These are phyloP conservation scores for Drosophila barbarae DNA, from an alignment of 2,888 invertebrate genomes.

Conservation along the genomic window DNA sequence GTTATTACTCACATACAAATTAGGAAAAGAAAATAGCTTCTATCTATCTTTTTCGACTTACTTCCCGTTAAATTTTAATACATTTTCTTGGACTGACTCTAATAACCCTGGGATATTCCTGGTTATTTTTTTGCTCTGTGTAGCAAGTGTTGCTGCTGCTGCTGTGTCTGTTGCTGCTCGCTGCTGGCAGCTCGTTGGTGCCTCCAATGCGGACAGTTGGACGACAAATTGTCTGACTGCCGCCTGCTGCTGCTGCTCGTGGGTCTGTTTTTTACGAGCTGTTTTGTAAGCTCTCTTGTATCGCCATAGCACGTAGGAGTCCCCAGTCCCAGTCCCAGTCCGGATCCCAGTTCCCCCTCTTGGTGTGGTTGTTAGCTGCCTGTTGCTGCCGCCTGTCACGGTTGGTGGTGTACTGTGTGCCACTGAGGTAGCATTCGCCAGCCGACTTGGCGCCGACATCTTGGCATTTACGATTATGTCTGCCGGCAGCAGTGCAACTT, in stretches of 20 bases:
- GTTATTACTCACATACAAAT: background rate
- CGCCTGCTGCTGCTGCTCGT: constrained; percentile 38
- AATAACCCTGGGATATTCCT: background rate
- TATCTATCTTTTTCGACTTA: no score
- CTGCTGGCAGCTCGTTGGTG: constrained; percentile 48
- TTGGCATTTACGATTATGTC: constrained; percentile 48
- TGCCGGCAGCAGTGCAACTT: constrained; percentile 18
- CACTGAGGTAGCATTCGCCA: constrained; percentile 55
- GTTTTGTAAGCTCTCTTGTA: constrained; percentile 66
- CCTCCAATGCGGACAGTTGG: constrained; percentile 58
- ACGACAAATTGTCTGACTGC: constrained; percentile 62
- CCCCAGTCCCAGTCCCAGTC: constrained; percentile 7
- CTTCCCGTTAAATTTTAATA: background rate
- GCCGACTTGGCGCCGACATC: constrained; percentile 62
- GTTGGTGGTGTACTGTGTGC: constrained; percentile 64
- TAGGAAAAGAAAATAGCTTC: background rate
- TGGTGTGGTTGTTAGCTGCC: constrained; percentile 25
- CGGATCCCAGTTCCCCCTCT: constrained; percentile 2
- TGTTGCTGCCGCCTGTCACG: constrained; percentile 59
- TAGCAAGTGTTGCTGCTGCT: constrained; percentile 30
- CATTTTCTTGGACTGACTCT: background rate
- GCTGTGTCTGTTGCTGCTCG: constrained; percentile 35
- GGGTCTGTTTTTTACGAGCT: constrained; percentile 69
- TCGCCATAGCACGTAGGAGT: constrained; percentile 71
- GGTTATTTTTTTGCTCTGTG: constrained; percentile 7